A percentile compares a stretch with the other conserved stretches of the same genome.
These are phyloP conservation scores for Chrysodeixis includens DNA, from an alignment of 2,888 invertebrate genomes.

Conservation along the genomic window DNA sequence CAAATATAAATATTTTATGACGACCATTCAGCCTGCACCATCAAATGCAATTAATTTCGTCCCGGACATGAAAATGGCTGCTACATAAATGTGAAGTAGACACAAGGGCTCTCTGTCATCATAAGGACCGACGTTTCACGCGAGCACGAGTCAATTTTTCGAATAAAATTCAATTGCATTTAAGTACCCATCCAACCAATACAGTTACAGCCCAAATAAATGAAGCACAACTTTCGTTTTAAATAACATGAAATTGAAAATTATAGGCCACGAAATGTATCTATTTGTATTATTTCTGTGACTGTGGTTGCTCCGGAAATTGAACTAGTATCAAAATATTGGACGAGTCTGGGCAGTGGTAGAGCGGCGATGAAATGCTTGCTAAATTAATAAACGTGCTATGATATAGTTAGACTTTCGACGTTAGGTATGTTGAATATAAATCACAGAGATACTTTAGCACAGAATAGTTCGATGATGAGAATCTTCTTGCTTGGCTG, in stretches of 20 bases:
- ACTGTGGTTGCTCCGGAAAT: constrained; percentile 36
- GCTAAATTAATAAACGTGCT: neutral
- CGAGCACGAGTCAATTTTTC: constrained; percentile 40
- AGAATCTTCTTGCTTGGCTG: no score
- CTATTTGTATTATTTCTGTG: constrained; percentile 33
- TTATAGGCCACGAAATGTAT: neutral
- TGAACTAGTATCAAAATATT: constrained; percentile 34
- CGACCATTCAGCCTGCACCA: constrained; percentile 7
- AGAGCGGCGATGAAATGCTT: neutral
- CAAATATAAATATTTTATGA: neutral
- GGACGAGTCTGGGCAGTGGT: constrained; percentile 5
- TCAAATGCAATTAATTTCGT: constrained; percentile 54
- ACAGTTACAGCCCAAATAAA: neutral
- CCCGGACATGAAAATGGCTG: constrained; percentile 46
- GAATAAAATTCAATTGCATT: constrained; percentile 42
- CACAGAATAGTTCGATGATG: no score
- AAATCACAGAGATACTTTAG: no score
- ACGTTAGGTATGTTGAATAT: no score
- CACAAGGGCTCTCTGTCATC: constrained; percentile 65
- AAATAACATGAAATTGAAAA: neutral
- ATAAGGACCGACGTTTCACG: constrained; percentile 52
- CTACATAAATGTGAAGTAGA: constrained; percentile 59
- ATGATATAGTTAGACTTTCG: neutral
- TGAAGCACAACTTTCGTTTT: neutral
- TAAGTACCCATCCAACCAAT: constrained; percentile 7